Percentiles rank a stretch among this genome's conserved stretches.
Evolutionary conservation across 2,113 vertebrate genomes (phyloP).

Genomic region (Dolichotis patagonum): DNA sequence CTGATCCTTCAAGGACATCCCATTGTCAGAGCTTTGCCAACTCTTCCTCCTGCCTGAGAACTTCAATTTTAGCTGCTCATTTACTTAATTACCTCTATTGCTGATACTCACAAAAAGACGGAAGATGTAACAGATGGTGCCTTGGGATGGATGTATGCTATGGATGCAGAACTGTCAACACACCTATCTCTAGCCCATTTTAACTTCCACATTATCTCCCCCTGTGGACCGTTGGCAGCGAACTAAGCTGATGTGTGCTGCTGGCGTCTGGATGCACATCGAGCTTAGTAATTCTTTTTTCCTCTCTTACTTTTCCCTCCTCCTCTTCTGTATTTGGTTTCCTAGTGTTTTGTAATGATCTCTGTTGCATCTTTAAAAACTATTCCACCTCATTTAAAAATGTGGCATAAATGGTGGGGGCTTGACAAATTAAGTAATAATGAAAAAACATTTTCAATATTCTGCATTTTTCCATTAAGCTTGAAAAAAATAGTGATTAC

Average conservation of each 20-base stretch:
- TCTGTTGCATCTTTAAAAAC: constrained; percentile 78
- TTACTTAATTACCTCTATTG: constrained; percentile 82
- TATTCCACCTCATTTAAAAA: constrained; percentile 82
- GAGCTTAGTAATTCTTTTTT: constrained; percentile 42
- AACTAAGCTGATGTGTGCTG: background rate
- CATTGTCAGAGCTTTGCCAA: constrained; percentile 73
- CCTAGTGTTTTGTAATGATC: constrained; percentile 76
- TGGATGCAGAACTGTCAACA: constrained; percentile 62
- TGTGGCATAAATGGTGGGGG: constrained; percentile 73
- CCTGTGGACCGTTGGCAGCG: constrained; percentile 29
- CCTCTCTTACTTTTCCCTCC: constrained; percentile 2
- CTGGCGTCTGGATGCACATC: background rate
- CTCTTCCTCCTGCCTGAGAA: constrained; percentile 69
- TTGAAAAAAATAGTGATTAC: constrained; percentile 71
- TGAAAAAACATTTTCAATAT: constrained; percentile 83
- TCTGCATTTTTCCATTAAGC: constrained; percentile 85
- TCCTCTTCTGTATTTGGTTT: constrained; percentile 52
- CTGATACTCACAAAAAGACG: constrained; percentile 77
- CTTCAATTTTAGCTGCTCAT: constrained; percentile 81
- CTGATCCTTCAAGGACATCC: constrained; percentile 29
- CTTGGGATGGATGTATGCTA: constrained; percentile 64
- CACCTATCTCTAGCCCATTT: constrained; percentile 50
- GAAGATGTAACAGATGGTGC: constrained; percentile 68
- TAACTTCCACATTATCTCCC: constrained; percentile 58
- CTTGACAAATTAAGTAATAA: constrained; percentile 87